Percentiles rank a stretch among this genome's conserved stretches.
Evolutionary conservation across 2,797 vertebrate species (phyloP).

Genomic region (Chanos chanos): DNA sequence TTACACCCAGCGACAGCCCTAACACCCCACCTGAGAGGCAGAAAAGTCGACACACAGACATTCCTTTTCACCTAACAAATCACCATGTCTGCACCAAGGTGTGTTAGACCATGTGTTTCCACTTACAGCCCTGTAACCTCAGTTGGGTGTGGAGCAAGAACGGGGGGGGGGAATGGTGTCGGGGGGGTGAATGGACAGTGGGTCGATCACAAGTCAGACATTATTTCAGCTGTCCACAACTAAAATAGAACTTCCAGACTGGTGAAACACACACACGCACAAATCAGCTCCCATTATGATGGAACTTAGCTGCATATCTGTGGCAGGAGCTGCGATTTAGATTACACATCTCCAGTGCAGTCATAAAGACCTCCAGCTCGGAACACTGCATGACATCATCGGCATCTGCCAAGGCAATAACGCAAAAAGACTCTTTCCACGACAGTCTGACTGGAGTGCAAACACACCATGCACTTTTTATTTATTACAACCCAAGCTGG

Average conservation of each 20-base stretch:
- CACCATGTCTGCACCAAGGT: slow-evolving; percentile 33
- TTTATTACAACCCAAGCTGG: slow-evolving; percentile 36
- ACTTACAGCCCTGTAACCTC: slow-evolving; percentile 32
- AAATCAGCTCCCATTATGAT: slow-evolving; percentile 35
- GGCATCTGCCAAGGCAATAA: slow-evolving; percentile 47
- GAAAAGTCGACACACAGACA: slow-evolving; percentile 40
- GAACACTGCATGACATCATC: slow-evolving; percentile 64
- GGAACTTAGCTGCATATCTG: slow-evolving; percentile 21
- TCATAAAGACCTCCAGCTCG: slow-evolving; percentile 36
- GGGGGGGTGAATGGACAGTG: slow-evolving; percentile 8
- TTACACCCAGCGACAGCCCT: slow-evolving; percentile 9
- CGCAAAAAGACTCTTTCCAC: slow-evolving; percentile 25
- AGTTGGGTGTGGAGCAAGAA: slow-evolving; percentile 16
- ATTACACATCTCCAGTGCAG: slow-evolving; percentile 49
- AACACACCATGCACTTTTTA: slow-evolving; percentile 17
- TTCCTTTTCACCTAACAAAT: slow-evolving; percentile 39
- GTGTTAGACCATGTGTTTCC: slow-evolving; percentile 47
- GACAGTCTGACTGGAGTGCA: slow-evolving; percentile 25
- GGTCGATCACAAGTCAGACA: slow-evolving; percentile 29
- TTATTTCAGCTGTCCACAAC: slow-evolving; percentile 39
- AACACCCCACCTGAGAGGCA: slow-evolving; percentile 39
- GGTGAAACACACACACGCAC: slow-evolving; percentile 48
- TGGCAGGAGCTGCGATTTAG: slow-evolving; percentile 14
- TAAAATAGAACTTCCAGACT: slow-evolving; percentile 48
- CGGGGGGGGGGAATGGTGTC: too few relatives aligned